Percentiles rank a stretch among this genome's conserved stretches.
Conservation (phyloP, 1,140 invertebrate genomes). For the Trissolcus basalis region DNA sequence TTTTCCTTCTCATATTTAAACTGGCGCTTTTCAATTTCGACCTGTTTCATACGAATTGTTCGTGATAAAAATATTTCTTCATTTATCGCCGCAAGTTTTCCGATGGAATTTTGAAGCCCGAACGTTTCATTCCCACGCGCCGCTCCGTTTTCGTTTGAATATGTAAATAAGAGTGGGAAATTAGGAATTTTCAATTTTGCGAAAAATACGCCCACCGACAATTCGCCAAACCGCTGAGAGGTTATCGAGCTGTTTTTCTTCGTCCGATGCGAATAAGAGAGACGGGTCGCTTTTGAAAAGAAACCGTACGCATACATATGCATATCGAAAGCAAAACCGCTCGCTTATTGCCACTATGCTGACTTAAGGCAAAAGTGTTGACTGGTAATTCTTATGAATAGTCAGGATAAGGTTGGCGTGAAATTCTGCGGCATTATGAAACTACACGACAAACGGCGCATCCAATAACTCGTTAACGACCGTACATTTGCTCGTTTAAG, state of each 20-base stretch:
- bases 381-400: constrained; percentile 51
- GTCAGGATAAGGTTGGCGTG: constrained; percentile 29
- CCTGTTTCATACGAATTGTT: no score
- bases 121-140: constrained; percentile 14
- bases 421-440: constrained; percentile 58
- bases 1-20: no score
- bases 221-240: constrained; percentile 18
- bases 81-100: no score
- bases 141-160: constrained; percentile 22
- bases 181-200: constrained; percentile 39
- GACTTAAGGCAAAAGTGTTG: constrained; percentile 9
- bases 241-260: constrained; percentile 28
- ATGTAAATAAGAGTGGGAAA: constrained; percentile 34
- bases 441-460: constrained; percentile 56
- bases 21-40: no score
- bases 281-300: neutral
- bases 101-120: neutral
- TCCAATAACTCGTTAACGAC: constrained; percentile 61
- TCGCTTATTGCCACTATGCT: constrained; percentile 25
- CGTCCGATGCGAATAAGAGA: no score
- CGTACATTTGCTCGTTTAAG: constrained; percentile 60
- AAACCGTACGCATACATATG: neutral
- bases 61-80: neutral
- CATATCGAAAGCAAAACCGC: constrained; percentile 21
- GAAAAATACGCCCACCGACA: constrained; percentile 17